Evolutionary conservation across 2,113 vertebrate species (phyloP).

Genomic region (Tenebrosternarchus preto): DNA sequence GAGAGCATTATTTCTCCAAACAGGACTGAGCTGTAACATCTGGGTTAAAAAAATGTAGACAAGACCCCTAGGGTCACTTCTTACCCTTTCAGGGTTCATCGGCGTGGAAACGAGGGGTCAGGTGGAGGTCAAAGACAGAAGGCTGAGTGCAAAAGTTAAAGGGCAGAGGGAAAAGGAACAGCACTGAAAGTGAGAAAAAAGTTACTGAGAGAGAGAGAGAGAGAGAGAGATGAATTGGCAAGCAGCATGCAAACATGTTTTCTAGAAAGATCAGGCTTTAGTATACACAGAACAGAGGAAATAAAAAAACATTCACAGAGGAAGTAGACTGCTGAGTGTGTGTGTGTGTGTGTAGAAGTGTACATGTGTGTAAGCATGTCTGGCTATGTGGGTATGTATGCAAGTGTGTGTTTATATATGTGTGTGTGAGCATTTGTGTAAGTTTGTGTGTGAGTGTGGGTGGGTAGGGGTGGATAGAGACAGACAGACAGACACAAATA

Average conservation of each 20-base stretch:
- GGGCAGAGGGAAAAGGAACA: slow-evolving; percentile 38
- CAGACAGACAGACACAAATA: no score
- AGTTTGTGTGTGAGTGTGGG: no score
- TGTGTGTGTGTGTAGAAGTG: background rate
- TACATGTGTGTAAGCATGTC: slow-evolving; percentile 51
- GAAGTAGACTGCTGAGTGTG: background rate
- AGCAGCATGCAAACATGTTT: slow-evolving; percentile 33
- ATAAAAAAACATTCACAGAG: background rate
- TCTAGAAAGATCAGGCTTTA: background rate
- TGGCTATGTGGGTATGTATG: background rate
- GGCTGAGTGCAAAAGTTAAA: slow-evolving; percentile 62
- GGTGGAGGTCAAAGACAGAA: slow-evolving; percentile 66
- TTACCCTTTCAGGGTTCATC: slow-evolving; percentile 66
- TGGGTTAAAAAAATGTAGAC: no score
- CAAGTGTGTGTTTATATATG: background rate
- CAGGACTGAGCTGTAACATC: background rate
- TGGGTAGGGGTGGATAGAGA: no score
- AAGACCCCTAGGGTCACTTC: slow-evolving; percentile 31
- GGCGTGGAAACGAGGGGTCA: slow-evolving; percentile 67
- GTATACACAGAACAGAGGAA: background rate
- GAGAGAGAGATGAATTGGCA: slow-evolving; percentile 38
- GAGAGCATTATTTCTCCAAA: background rate
- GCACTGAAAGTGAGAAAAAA: slow-evolving; percentile 31
- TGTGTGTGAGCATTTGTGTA: no score
- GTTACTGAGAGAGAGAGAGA: slow-evolving; percentile 33